Evolutionary conservation across 2,797 vertebrate genomes (phyloP).

Genomic region (Sebastolobus altivelis): DNA sequence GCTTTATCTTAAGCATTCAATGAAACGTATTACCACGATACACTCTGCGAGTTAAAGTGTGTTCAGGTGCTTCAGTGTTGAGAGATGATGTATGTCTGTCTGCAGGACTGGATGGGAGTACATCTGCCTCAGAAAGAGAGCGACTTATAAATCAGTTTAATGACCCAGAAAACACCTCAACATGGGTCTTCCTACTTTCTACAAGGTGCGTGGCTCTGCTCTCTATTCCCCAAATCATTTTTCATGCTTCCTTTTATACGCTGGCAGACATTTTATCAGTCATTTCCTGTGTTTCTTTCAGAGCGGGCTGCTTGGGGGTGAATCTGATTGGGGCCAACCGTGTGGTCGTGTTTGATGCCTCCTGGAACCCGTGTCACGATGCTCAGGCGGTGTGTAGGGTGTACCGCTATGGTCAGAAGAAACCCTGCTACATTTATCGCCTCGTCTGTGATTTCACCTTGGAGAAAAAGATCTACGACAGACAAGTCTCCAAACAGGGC

Average conservation of each 20-base stretch:
- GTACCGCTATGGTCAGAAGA: conserved; percentile 97
- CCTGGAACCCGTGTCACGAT: conserved; percentile 99
- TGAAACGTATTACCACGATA: background rate
- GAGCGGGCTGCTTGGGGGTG: conserved; percentile 97
- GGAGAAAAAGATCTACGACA: conserved; percentile 99
- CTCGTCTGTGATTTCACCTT: conserved; percentile 97
- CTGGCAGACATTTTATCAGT: background rate
- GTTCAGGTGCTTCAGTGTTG: conserved; percentile 2
- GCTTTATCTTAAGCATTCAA: background rate
- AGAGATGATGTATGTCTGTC: conserved; percentile 39
- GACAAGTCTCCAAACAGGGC: conserved; percentile 98
- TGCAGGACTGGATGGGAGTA: conserved; percentile 96
- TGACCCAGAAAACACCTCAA: conserved; percentile 89
- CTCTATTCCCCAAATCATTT: background rate
- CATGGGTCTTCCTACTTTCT: conserved; percentile 96
- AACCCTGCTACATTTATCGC: conserved; percentile 96
- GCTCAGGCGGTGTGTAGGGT: conserved; percentile 98
- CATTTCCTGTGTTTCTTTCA: conserved; percentile 61
- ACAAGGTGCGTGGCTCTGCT: conserved; percentile 87
- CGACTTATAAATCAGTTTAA: conserved; percentile 99
- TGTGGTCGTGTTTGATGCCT: conserved; percentile 98
- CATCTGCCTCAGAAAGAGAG: conserved; percentile 95
- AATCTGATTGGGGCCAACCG: conserved; percentile 98
- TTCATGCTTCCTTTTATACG: background rate
- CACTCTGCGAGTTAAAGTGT: background rate